Evolutionary conservation across 2,888 invertebrate genomes (phyloP).

Genomic region (Agrochola lota): DNA sequence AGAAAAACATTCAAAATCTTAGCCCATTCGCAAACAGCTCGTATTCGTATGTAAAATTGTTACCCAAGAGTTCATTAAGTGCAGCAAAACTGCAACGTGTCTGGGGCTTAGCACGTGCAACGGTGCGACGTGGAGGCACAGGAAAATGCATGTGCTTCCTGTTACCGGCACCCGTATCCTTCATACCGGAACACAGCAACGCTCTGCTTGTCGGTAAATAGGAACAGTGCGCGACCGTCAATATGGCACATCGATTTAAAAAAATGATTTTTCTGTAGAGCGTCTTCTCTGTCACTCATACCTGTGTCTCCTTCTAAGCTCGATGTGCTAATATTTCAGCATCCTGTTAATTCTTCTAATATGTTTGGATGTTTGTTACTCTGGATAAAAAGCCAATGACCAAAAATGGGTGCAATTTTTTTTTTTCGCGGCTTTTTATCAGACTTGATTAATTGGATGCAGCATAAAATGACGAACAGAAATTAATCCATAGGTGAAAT

Average conservation of each 20-base stretch:
- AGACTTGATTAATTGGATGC: too few species aligned
- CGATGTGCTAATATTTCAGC: not conserved
- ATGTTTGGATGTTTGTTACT: not conserved
- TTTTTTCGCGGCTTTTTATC: too few species aligned
- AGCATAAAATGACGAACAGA: too few species aligned
- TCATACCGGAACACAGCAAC: not conserved
- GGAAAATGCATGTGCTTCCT: constrained; percentile 12
- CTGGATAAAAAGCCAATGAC: not conserved
- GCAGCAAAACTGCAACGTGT: not conserved
- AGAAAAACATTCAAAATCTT: too few species aligned
- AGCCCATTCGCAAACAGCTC: too few species aligned
- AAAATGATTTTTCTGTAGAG: not conserved
- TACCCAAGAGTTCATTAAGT: too few species aligned
- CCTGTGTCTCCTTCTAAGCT: not conserved
- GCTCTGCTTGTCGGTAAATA: not conserved
- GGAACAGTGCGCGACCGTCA: not conserved
- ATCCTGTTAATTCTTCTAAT: not conserved
- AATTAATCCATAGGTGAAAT: too few species aligned
- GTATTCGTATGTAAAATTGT: too few species aligned
- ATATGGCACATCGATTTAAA: too few species aligned
- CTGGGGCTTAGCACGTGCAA: not conserved
- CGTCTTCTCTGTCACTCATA: not conserved
- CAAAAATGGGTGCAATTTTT: too few species aligned
- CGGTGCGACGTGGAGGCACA: not conserved
- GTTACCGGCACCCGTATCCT: not conserved